Conservation (phyloP, 1,140 invertebrate species). For the Homalodisca vitripennis region DNA sequence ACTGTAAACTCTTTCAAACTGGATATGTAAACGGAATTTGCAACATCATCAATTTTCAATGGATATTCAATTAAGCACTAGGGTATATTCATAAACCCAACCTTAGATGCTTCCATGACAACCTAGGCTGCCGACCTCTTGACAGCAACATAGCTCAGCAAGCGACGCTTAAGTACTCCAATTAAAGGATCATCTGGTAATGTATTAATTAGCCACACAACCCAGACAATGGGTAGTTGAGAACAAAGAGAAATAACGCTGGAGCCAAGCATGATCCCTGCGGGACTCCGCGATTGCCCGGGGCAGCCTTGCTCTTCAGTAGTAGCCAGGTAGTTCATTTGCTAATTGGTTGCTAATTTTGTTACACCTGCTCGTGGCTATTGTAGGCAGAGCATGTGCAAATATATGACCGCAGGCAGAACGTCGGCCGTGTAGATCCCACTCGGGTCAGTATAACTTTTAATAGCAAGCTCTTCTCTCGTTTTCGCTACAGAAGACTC, state of each 20-base stretch:
- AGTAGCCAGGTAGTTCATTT: neutral
- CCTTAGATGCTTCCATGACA: no score
- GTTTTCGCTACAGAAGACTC: no score
- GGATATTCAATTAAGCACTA: no score
- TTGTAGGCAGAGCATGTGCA: neutral
- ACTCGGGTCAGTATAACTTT: no score
- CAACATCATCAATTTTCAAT: no score
- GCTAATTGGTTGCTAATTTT: slow-evolving; percentile 12
- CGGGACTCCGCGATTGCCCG: slow-evolving; percentile 3
- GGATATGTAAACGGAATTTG: no score
- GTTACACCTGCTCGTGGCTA: neutral
- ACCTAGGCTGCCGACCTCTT: no score
- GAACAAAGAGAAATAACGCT: slow-evolving; percentile 15
- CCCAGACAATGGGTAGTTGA: slow-evolving; percentile 19
- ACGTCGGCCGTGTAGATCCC: neutral
- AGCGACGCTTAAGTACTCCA: neutral
- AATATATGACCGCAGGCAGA: neutral
- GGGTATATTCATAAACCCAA: no score
- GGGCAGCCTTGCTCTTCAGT: no score
- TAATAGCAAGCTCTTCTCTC: no score
- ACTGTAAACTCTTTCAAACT: no score
- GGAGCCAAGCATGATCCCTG: neutral
- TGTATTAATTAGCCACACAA: neutral
- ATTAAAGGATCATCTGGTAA: neutral
- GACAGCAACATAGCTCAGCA: neutral